Evolutionary conservation across 2,888 invertebrate species (phyloP), one percentile per base, ranked within the genome.

Genomic region (Archips xylosteana): DNA sequence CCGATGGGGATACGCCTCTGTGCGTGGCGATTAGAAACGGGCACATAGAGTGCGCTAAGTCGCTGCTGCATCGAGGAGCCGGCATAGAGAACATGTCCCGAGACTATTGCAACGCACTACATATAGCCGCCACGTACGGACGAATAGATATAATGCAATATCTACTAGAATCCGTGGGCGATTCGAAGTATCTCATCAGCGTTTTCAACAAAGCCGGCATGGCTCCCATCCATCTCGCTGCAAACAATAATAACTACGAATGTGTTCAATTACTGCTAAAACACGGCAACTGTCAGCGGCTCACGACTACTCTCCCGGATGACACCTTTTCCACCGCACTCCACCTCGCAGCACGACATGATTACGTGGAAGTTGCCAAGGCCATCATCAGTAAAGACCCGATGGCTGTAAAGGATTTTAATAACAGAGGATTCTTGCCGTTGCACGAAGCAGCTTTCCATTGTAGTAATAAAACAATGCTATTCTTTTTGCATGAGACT

Each of bases 381-480:
- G 74, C 75, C 4, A 68, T 83, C 8, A 66, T 82, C 32, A 70
- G 70, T 8, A 73, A 79, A 39, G 80, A 85, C 69, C 74, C 45
- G 9, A 70, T 60, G 10, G 66, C 81, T n/a, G 61, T 80, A 59
- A 69, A 81, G 39, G 81, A 79, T n/a, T 77, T 77, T 5, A 74
- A 76, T 51, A 54, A 67, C 23, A 47, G 74, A 10, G 70, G 71
- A 8, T 80, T 80, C 77, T 76, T 78, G 23, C 79, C 83, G 12
- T 75, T 82, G 23, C 80, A 84, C 70, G 75, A 76, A 66, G 82
- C 83, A 45, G 93, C 92, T 9, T 85, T 85, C 51, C 87, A 90
- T 74, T 92, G 94, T 15, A 92, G 92, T 75, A 87, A 90, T 65
- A 89, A 92, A 65, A 92, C 92, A 78, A 87, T 73, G 39, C 5